Percentiles rank a stretch among this genome's conserved stretches.
Conservation (phyloP, 1,140 invertebrate genomes). For the Platorchestia sp. region DNA sequence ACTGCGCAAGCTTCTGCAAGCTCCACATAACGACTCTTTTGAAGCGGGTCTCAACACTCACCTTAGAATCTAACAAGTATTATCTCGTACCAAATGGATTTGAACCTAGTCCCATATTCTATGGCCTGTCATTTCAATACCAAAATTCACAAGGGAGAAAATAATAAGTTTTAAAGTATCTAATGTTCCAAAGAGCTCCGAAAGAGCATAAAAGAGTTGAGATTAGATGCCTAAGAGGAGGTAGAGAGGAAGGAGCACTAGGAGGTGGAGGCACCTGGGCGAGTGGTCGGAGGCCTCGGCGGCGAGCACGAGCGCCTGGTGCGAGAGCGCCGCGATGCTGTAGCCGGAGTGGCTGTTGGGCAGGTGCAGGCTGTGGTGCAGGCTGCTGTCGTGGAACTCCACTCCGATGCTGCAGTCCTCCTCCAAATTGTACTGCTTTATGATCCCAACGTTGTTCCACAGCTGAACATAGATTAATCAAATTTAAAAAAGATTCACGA, state of each 20-base stretch:
- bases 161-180: background rate
- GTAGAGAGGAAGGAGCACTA: background rate
- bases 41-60: too few species aligned
- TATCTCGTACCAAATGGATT: too few species aligned
- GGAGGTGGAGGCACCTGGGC: conserved; percentile 72
- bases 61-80: too few species aligned
- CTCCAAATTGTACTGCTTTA: conserved; percentile 81
- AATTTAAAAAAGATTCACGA: background rate
- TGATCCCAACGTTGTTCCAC: conserved; percentile 90
- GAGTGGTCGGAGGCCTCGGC: conserved; percentile 75
- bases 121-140: too few species aligned
- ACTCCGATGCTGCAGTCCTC: conserved; percentile 87
- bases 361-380: conserved; percentile 91
- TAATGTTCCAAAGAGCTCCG: background rate
- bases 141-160: too few species aligned
- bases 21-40: too few species aligned
- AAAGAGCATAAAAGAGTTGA: background rate
- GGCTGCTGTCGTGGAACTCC: conserved; percentile 92
- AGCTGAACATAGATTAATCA: conserved; percentile 69
- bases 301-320: conserved; percentile 84
- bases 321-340: conserved; percentile 87
- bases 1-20: too few species aligned
- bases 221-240: background rate
- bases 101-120: too few species aligned
- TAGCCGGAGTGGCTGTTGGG: conserved; percentile 81